Percentiles rank a stretch among this genome's conserved stretches.
These are phyloP conservation scores for Drosophila bipectinata DNA, from an alignment of 1,140 invertebrate species.

Conservation along the genomic window DNA sequence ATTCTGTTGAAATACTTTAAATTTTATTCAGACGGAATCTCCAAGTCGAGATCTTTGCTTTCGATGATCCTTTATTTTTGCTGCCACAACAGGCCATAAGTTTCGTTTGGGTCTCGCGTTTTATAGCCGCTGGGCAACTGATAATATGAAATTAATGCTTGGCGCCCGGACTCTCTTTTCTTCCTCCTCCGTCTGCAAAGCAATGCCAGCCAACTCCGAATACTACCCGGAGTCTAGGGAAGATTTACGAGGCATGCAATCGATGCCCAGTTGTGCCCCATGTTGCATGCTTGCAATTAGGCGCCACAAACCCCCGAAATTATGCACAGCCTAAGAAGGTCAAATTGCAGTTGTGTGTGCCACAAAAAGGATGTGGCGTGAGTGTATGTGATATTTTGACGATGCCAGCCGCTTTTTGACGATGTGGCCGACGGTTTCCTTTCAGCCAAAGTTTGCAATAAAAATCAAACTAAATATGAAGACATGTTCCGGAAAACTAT, in stretches of 20 bases:
- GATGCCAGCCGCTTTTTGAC: conserved; percentile 25
- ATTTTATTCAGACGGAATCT: neutral
- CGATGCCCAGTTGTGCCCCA: conserved; percentile 60
- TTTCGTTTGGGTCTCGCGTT: conserved; percentile 45
- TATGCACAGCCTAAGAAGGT: conserved; percentile 46
- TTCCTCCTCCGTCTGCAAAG: neutral
- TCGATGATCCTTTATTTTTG: neutral
- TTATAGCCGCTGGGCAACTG: conserved; percentile 63
- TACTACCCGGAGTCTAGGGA: conserved; percentile 33
- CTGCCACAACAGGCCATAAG: conserved; percentile 40
- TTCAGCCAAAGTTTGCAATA: conserved; percentile 30
- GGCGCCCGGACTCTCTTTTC: neutral
- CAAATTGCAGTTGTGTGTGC: conserved; percentile 14
- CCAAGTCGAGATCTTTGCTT: neutral
- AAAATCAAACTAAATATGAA: conserved; percentile 19
- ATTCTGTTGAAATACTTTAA: too few species aligned
- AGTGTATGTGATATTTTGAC: conserved; percentile 15
- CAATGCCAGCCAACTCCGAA: conserved; percentile 10
- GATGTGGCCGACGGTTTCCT: conserved; percentile 9
- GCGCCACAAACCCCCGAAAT: conserved; percentile 36
- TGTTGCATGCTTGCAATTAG: conserved; percentile 75
- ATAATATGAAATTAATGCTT: conserved; percentile 80
- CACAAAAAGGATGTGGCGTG: conserved; percentile 18
- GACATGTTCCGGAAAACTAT: conserved; percentile 3
- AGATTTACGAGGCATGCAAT: conserved; percentile 78